phyloP scores from a whole-genome alignment of 2,888 invertebrate species.

The Melanchra persicariae region DNA sequence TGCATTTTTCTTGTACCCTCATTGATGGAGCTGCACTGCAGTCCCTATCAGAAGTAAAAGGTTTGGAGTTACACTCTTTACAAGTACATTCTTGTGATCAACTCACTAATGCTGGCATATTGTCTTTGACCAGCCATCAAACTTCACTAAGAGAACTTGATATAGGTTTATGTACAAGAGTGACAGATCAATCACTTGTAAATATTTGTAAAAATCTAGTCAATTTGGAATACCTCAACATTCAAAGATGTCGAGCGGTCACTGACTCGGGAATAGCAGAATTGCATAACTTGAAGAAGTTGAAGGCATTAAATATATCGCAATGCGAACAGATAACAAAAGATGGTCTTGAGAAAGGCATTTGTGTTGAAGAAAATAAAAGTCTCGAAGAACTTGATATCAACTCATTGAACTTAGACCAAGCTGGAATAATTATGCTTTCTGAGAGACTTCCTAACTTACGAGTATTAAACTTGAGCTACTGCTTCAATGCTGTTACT shows the following conservation, averaged over 20 bases:
- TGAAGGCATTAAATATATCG: slow-evolving; percentile 92
- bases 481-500: slow-evolving; percentile 93
- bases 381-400: slow-evolving; percentile 89
- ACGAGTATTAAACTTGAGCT: slow-evolving; percentile 91
- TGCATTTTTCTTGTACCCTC: slow-evolving; percentile 93
- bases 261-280: slow-evolving; percentile 91
- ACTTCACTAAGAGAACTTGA: slow-evolving; percentile 90
- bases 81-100: slow-evolving; percentile 91
- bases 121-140: slow-evolving; percentile 90
- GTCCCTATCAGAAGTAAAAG: slow-evolving; percentile 88
- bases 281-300: slow-evolving; percentile 88
- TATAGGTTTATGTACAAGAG: slow-evolving; percentile 92
- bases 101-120: slow-evolving; percentile 91
- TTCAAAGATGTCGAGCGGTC: slow-evolving; percentile 92
- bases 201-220: slow-evolving; percentile 91
- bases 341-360: slow-evolving; percentile 91
- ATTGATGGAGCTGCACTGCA: slow-evolving; percentile 92
- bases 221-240: slow-evolving; percentile 91
- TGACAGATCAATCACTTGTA: slow-evolving; percentile 92
- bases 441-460: slow-evolving; percentile 91
- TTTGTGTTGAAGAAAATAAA: slow-evolving; percentile 89
- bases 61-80: slow-evolving; percentile 88
- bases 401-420: slow-evolving; percentile 91
- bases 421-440: slow-evolving; percentile 91
- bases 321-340: slow-evolving; percentile 92